Base-by-base conservation (phyloP, 2,888 invertebrate species). In the Embidobia sp. region DNA sequence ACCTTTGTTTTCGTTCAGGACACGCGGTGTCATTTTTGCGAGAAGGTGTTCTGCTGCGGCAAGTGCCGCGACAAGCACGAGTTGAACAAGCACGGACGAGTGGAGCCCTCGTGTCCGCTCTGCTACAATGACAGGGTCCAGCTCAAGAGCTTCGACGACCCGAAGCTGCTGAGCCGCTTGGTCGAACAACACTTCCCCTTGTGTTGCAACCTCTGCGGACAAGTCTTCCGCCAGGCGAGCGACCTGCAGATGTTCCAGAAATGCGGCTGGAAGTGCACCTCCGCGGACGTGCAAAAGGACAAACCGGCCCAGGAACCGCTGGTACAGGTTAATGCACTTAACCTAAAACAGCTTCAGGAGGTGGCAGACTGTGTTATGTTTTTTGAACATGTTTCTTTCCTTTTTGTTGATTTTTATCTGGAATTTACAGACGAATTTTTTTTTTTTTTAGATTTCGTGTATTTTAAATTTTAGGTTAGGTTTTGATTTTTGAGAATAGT, bases 41-140 rank as follows among this genome's bases (percentile, higher is more conserved):
- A 80, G 22, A 85, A 87, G 42, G 48, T 84, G 0, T 88, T 88
- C 61, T 88, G 88, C 64, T 88, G 88, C 40, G 76, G 26, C 0
- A 78, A 80, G 8, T 88, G 88, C 63, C 83, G 86, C 27, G 77
- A 77, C 40, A 80, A 80, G 3, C 88, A 88, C 69, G 82, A 85
- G 33, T 63, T 75, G 22, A 85, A 74, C 15, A 85, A 84, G 29
- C 88, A 88, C 76, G 72, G 81, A 10, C 55, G 70, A 8, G 67
- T 79, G 6, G 81, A 84, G 19, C 19, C 63, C 29, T 80, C 85
- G 31, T 88, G 88, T 81, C 78, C 82, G 1, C 64, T 88, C 6
- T 87, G 87, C 27, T 78, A 63, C 2, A 78, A 66, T n/a, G 61
- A 86, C 13, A 77, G 80, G 13, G 61, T 86, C 1, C 79, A 81